phyloP scores from a whole-genome alignment of 2,113 vertebrate species.

The Strix uralensis region DNA sequence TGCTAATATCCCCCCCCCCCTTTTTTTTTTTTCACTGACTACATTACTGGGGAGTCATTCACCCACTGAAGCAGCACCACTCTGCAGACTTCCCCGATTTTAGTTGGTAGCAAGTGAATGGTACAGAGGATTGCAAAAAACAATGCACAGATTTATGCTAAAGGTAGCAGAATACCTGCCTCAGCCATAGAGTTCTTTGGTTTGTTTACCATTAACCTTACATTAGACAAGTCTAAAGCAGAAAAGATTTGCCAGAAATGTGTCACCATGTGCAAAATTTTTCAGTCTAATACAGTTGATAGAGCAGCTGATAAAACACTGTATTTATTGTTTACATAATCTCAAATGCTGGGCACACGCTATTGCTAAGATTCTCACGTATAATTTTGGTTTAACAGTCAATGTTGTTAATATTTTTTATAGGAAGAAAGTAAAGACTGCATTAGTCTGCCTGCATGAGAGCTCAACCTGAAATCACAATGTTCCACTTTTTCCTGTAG shows the following conservation, averaged over 20 bases:
- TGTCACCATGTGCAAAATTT: neutral
- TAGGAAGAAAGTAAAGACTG: neutral
- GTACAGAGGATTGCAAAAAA: neutral
- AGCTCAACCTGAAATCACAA: slow-evolving; percentile 44
- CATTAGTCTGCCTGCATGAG: slow-evolving; percentile 26
- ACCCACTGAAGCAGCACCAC: neutral
- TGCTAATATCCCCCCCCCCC: neutral
- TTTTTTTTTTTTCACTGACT: neutral
- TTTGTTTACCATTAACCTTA: neutral
- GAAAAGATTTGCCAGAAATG: neutral
- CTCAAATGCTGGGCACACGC: neutral
- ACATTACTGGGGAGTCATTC: neutral
- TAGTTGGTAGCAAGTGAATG: neutral
- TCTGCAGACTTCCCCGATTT: neutral
- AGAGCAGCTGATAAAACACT: neutral
- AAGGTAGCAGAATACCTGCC: neutral
- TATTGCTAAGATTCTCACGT: neutral
- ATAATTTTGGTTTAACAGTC: neutral
- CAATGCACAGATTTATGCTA: fast-evolving
- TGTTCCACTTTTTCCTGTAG: neutral
- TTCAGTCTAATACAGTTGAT: neutral
- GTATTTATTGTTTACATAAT: neutral
- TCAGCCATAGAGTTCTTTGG: neutral
- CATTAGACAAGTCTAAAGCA: neutral
- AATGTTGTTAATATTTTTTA: neutral